phyloP scores from a whole-genome alignment of 2,888 invertebrate species.

The Temnothorax ravouxi region DNA sequence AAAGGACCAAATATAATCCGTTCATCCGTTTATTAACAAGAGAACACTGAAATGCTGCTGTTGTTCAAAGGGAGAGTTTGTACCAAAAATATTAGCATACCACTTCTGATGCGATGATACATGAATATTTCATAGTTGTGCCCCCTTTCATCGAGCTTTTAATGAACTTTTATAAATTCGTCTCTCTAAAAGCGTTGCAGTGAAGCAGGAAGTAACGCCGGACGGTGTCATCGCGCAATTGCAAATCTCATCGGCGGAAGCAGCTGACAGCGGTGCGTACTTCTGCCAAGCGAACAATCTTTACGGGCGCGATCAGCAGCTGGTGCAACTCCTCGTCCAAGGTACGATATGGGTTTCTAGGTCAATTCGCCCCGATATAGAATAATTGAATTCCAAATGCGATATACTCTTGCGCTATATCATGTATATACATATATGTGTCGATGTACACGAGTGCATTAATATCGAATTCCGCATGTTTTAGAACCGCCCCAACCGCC shows the following conservation, averaged over 20 bases:
- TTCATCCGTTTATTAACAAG: conserved; percentile 13
- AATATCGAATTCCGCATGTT: conserved; percentile 48
- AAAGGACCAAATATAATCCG: conserved; percentile 23
- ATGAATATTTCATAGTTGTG: conserved; percentile 45
- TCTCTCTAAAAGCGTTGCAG: conserved; percentile 86
- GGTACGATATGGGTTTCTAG: conserved; percentile 82
- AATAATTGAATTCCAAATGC: conserved; percentile 51
- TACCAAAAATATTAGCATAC: conserved; percentile 16
- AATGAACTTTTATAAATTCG: conserved; percentile 28
- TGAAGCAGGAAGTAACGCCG: conserved; percentile 90
- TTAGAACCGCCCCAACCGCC: conserved; percentile 92
- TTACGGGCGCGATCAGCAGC: conserved; percentile 91
- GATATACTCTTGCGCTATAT: conserved; percentile 42
- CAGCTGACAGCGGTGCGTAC: conserved; percentile 92
- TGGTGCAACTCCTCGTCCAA: conserved; percentile 91
- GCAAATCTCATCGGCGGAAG: conserved; percentile 90
- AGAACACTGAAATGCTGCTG: neutral
- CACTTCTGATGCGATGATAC: neutral
- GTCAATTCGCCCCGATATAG: conserved; percentile 43
- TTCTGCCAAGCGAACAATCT: conserved; percentile 93
- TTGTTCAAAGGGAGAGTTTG: conserved; percentile 18
- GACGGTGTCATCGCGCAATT: conserved; percentile 91
- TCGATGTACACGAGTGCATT: conserved; percentile 35
- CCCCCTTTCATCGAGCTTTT: conserved; percentile 19
- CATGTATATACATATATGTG: neutral